A percentile compares a stretch with the other conserved stretches of the same genome.
These are phyloP conservation scores for Acleris literana DNA, from an alignment of 2,888 invertebrate species.

Conservation along the genomic window DNA sequence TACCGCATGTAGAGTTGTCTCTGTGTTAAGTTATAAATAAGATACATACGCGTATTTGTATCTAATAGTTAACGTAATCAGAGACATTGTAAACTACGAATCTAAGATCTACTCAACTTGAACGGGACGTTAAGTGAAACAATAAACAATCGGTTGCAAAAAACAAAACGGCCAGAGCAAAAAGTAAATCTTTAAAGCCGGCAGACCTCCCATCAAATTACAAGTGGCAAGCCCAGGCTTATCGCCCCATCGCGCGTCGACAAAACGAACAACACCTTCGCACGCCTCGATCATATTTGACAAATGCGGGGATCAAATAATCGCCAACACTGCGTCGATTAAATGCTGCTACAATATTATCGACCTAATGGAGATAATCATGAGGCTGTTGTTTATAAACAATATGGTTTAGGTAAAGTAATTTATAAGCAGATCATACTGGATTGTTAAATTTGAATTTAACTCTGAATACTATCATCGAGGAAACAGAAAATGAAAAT, in stretches of 20 bases:
- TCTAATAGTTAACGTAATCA: too few relatives aligned
- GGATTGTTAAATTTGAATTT: neutral
- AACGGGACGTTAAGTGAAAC: neutral
- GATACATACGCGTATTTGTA: constrained; percentile 36
- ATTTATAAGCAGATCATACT: neutral
- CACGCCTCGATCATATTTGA: constrained; percentile 70
- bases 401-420: neutral
- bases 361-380: too few relatives aligned
- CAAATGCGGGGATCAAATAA: constrained; percentile 69
- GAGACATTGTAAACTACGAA: too few relatives aligned
- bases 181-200: constrained; percentile 50
- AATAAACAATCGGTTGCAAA: constrained; percentile 2
- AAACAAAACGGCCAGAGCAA: constrained; percentile 7
- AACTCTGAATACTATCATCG: neutral
- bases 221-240: constrained; percentile 68
- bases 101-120: too few relatives aligned
- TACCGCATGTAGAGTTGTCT: constrained; percentile 63
- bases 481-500: neutral
- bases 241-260: constrained; percentile 73
- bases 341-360: neutral
- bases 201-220: constrained; percentile 71
- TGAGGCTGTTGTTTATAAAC: neutral
- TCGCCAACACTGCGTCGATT: constrained; percentile 50
- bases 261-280: constrained; percentile 73
- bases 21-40: constrained; percentile 53